These are phyloP conservation scores for Dasysyrphus tricinctus DNA, from an alignment of 2,888 invertebrate species.

Conservation along the genomic window DNA sequence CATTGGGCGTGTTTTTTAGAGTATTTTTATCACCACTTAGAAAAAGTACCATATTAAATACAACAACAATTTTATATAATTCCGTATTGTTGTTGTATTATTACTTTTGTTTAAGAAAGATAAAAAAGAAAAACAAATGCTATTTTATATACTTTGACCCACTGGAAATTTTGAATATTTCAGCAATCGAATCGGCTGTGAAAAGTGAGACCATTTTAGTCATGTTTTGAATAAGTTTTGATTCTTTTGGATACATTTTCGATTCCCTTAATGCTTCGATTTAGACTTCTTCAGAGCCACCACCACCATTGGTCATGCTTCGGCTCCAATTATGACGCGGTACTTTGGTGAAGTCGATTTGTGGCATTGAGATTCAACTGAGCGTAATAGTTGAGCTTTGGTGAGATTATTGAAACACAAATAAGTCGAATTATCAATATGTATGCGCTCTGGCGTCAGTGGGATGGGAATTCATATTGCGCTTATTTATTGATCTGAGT, in stretches of 20 bases:
- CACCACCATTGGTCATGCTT: constrained; percentile 67
- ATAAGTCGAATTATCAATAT: constrained; percentile 95
- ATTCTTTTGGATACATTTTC: constrained; percentile 78
- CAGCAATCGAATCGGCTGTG: constrained; percentile 90
- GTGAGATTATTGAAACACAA: constrained; percentile 96
- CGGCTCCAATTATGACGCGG: constrained; percentile 75
- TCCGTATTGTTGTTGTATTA: no score
- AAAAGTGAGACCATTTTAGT: constrained; percentile 86
- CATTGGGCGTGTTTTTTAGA: no score
- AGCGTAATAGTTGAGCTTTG: constrained; percentile 94
- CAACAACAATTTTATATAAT: no score
- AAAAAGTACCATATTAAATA: no score
- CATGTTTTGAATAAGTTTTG: constrained; percentile 82
- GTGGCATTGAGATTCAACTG: constrained; percentile 92
- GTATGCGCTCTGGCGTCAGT: constrained; percentile 97
- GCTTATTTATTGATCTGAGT: no score
- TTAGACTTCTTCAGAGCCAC: constrained; percentile 75
- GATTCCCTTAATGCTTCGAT: constrained; percentile 81
- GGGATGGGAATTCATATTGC: no score
- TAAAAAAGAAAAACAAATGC: no score
- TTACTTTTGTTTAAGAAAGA: no score
- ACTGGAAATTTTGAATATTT: no score
- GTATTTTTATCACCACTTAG: no score
- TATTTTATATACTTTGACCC: no score
- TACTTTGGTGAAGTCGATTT: constrained; percentile 86